Conservation (phyloP, 2,888 invertebrate genomes). For the Criorhina ranunculi region DNA sequence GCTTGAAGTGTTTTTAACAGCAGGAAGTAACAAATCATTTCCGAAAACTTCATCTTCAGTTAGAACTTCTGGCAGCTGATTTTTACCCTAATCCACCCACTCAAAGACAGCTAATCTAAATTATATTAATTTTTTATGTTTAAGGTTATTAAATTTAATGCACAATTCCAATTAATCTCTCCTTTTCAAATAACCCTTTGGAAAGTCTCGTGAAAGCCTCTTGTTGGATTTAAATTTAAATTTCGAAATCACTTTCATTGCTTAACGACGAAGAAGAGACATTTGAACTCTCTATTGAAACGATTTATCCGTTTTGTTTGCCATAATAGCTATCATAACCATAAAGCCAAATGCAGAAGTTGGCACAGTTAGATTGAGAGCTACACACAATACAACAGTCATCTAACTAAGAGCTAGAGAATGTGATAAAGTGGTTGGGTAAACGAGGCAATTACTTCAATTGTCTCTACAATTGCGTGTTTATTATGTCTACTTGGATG, state of each 20-base stretch:
- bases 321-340: constrained; percentile 38
- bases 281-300: not conserved
- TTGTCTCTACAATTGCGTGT: constrained; percentile 49
- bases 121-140: no score
- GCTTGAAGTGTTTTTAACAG: no score
- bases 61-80: no score
- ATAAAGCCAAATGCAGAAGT: constrained; percentile 41
- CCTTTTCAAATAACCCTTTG: not conserved
- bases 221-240: not conserved
- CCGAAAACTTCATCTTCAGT: no score
- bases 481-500: constrained; percentile 16
- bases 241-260: constrained; percentile 15
- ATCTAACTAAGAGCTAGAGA: constrained; percentile 24
- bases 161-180: no score
- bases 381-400: constrained; percentile 11
- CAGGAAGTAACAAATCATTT: no score
- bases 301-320: constrained; percentile 18
- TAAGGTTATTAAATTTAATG: no score
- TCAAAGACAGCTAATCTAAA: no score
- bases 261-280: constrained; percentile 1
- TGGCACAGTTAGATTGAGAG: constrained; percentile 10
- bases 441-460: constrained; percentile 55
- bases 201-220: not conserved
- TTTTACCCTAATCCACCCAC: no score
- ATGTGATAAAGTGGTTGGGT: constrained; percentile 40